Percentiles rank a stretch among this genome's conserved stretches.
These are phyloP conservation scores for Siderastrea siderea DNA, from an alignment of 92 coral and sea anemone genomes.

Conservation along the genomic window DNA sequence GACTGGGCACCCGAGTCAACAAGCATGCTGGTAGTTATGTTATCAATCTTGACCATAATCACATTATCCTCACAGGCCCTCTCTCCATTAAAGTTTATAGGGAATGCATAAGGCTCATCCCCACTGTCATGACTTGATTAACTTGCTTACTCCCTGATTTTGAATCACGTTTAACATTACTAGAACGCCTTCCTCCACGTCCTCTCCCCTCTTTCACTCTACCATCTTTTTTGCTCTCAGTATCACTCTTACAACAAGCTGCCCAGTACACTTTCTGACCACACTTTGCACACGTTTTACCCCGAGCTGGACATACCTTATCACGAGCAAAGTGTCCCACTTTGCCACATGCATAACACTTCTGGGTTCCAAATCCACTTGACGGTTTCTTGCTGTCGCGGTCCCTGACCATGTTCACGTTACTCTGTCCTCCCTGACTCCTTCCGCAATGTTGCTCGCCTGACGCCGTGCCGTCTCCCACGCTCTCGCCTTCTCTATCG, in stretches of 20 bases:
- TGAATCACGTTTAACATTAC: not conserved
- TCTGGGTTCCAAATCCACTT: not conserved
- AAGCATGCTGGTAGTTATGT: conserved; percentile 7
- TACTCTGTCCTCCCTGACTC: conserved; percentile 10
- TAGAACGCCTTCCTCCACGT: conserved; percentile 1
- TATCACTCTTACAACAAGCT: conserved; percentile 4
- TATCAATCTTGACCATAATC: conserved; percentile 20
- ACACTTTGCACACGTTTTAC: conserved; percentile 41
- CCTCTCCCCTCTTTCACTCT: conserved; percentile 5
- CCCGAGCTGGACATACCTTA: conserved; percentile 42
- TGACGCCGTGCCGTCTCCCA: conserved; percentile 43
- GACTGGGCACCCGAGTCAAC: conserved; percentile 34
- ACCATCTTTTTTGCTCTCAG: conserved; percentile 12
- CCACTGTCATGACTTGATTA: conserved; percentile 28
- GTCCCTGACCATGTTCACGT: conserved; percentile 1
- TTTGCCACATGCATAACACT: conserved; percentile 29
- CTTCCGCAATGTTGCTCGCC: conserved; percentile 1
- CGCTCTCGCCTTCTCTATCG: conserved; percentile 23
- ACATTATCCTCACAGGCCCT: conserved; percentile 24
- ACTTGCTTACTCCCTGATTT: conserved; percentile 1
- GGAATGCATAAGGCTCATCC: conserved; percentile 13
- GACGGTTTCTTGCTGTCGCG: not conserved
- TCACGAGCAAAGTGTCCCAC: conserved; percentile 38
- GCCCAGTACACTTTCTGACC: conserved; percentile 36
- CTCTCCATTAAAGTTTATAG: not conserved